Base-by-base conservation (phyloP, 2,113 vertebrate genomes). In the Anhinga rufa region DNA sequence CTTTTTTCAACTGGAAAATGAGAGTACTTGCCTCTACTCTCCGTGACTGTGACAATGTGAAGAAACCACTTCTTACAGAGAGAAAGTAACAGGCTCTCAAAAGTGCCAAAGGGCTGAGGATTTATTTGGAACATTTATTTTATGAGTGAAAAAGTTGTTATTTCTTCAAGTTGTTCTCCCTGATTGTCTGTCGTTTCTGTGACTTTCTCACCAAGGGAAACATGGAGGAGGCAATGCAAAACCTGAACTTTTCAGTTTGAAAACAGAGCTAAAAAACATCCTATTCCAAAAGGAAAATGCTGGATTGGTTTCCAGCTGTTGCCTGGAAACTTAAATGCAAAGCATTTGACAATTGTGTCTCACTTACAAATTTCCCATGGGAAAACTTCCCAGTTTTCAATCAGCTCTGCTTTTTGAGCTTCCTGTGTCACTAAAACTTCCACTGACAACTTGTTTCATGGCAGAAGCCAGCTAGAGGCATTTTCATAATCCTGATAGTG, bases 341-440 rank as follows among this genome's bases (percentile, higher is more conserved):
- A 85, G 36, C 46, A 68, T 62, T 60, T 81, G 82, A 82, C 74
- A 85, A 76, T 92, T 96, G 68, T 75, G 69, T 95, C 93, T 95
- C 93, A 70, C 86, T 92, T 62, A 61, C 60, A 91, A 49, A 83
- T 81, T 95, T 57, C 91, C 89, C 74, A 25, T 58, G 60, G 94
- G 89, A 38, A 90, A 92, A 95, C 60, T 65, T 95, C 80, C 55
- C 42, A 14, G 46, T 32, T 92, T 82, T 74, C 80, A 49, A 66
- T 94, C 72, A 52, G 77, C 60, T 75, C 46, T 0, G 3, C 29
- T 62, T 74, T 94, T 51, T n/a, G 80, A 84, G 88, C 64, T 82
- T 52, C 61, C 32, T 71, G 16, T 58, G 34, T 70, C 80, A 70
- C 51, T 58, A 19, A 92, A 93, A 34, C 60, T 77, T 81, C 55